Conservation (phyloP, 2,113 vertebrate genomes). For the Progne subis region DNA sequence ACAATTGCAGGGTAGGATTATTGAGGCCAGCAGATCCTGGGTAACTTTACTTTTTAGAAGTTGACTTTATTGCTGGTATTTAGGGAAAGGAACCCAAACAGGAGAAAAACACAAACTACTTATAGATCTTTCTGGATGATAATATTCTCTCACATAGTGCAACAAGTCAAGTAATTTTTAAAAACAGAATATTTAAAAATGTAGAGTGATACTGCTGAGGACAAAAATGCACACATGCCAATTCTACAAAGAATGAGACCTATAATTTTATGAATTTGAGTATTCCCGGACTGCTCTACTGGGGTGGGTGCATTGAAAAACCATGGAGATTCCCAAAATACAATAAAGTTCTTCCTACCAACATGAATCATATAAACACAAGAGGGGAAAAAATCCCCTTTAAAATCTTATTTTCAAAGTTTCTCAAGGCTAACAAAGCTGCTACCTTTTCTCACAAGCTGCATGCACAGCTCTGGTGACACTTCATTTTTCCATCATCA, state of each 20-base stretch:
- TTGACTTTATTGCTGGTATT: background rate
- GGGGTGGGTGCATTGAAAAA: background rate
- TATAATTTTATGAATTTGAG: background rate
- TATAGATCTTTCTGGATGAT: background rate
- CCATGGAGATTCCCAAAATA: background rate
- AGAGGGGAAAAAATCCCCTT: accelerated
- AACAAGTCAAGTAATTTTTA: background rate
- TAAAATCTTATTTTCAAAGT: background rate
- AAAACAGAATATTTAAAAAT: background rate
- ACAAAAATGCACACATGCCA: background rate
- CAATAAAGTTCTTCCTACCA: background rate
- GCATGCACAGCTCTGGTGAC: background rate
- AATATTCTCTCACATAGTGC: background rate
- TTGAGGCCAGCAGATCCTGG: constrained; percentile 23
- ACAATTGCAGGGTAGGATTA: constrained; percentile 23
- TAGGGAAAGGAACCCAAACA: background rate
- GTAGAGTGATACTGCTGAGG: background rate
- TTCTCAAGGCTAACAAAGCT: background rate
- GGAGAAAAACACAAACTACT: background rate
- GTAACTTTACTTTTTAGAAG: background rate
- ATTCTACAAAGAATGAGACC: background rate
- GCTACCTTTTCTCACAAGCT: background rate
- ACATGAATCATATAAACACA: background rate
- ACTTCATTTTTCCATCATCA: background rate
- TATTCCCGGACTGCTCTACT: background rate